These are phyloP conservation scores for Hybos culiciformis DNA, from an alignment of 2,888 invertebrate genomes.

Conservation along the genomic window DNA sequence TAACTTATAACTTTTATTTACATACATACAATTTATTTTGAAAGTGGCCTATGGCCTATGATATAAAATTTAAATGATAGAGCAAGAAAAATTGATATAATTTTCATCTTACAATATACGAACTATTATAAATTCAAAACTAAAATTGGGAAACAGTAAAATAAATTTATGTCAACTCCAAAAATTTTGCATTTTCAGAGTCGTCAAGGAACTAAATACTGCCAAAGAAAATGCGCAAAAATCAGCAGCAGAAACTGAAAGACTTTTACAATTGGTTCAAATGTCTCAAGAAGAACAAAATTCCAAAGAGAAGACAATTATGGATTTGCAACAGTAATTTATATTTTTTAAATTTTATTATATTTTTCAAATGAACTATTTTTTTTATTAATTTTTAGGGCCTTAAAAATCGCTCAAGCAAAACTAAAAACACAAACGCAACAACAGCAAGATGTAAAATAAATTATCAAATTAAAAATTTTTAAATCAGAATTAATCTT, in stretches of 20 bases:
- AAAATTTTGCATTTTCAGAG: too few relatives aligned
- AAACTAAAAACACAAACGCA: conserved; percentile 72
- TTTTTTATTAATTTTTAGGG: conserved; percentile 40
- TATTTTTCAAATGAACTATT: neutral
- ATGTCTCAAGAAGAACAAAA: conserved; percentile 92
- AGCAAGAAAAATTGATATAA: neutral
- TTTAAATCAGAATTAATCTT: neutral
- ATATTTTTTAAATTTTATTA: neutral
- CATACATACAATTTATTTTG: neutral
- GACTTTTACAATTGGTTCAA: conserved; percentile 75
- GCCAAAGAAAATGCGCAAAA: conserved; percentile 70
- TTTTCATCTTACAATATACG: neutral
- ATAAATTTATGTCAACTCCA: neutral
- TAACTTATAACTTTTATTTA: neutral
- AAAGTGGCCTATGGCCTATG: too few relatives aligned
- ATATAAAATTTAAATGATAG: too few relatives aligned
- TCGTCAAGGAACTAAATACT: conserved; percentile 46
- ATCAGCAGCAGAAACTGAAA: conserved; percentile 75
- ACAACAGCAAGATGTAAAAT: conserved; percentile 47
- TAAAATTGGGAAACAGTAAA: neutral
- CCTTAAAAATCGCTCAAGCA: conserved; percentile 79
- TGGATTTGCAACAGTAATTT: conserved; percentile 74
- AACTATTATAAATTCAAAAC: neutral
- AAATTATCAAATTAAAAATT: neutral
- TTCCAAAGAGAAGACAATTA: conserved; percentile 80